These are phyloP conservation scores for Eupithecia pulchellata DNA, from an alignment of 2,888 invertebrate species.

Conservation along the genomic window DNA sequence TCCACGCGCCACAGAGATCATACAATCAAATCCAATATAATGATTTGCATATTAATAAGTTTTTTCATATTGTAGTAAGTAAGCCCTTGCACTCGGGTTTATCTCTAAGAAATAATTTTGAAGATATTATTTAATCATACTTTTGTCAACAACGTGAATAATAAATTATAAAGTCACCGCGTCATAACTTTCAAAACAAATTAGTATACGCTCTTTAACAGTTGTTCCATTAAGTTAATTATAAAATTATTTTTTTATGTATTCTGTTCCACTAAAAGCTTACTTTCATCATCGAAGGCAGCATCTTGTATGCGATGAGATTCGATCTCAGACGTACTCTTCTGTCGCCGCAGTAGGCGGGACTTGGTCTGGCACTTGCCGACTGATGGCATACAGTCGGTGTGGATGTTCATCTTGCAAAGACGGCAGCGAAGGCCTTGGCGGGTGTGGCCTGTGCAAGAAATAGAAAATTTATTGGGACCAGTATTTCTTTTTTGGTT, in stretches of 20 bases:
- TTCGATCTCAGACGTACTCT: constrained; percentile 94
- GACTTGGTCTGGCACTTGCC: constrained; percentile 95
- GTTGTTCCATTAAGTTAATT: constrained; percentile 5
- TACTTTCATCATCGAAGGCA: constrained; percentile 91
- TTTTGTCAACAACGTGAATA: neutral
- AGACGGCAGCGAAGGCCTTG: constrained; percentile 95
- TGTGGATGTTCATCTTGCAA: constrained; percentile 96
- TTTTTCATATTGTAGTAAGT: too few species aligned
- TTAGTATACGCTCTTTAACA: constrained; percentile 7
- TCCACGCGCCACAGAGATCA: too few species aligned
- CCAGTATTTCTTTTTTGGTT: too few species aligned
- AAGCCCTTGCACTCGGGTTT: too few species aligned
- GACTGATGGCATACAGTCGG: constrained; percentile 93
- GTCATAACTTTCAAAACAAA: neutral
- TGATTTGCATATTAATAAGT: too few species aligned
- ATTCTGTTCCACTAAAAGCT: constrained; percentile 72
- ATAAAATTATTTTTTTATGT: neutral
- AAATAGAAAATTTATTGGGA: neutral
- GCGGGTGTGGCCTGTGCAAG: constrained; percentile 91
- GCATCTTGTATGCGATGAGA: constrained; percentile 87
- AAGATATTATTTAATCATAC: too few species aligned
- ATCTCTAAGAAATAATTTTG: too few species aligned
- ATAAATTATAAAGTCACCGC: neutral
- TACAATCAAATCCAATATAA: too few species aligned
- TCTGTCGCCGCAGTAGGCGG: constrained; percentile 93